A percentile compares a stretch with the other conserved stretches of the same genome.
Conservation (phyloP, 2,797 vertebrate species). For the Meda fulgida region DNA sequence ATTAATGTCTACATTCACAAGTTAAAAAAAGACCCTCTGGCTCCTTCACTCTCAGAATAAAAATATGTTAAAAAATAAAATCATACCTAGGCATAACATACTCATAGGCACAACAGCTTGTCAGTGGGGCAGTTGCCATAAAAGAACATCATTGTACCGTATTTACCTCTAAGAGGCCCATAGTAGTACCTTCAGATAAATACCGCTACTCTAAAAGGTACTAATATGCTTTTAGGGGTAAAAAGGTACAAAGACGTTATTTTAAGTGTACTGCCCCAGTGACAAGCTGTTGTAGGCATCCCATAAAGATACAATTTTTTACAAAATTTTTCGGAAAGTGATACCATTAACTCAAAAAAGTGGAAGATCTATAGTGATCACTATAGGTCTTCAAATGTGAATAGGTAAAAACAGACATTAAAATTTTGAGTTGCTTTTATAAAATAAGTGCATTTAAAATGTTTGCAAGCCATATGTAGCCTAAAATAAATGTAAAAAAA, state of each 20-base stretch:
- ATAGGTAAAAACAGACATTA: not conserved
- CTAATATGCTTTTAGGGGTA: not conserved
- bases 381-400: not conserved
- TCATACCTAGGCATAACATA: no score
- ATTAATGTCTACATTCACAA: not conserved
- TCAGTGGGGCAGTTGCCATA: not conserved
- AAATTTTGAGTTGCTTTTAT: not conserved
- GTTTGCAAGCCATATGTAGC: no score
- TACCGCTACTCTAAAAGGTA: not conserved
- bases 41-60: not conserved
- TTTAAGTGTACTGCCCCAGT: not conserved
- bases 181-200: not conserved
- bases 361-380: not conserved
- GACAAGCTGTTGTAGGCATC: not conserved
- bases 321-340: not conserved
- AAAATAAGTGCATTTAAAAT: not conserved
- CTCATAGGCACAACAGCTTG: not conserved
- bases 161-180: not conserved
- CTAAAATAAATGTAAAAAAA: no score
- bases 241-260: not conserved
- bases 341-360: not conserved
- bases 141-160: not conserved
- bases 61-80: not conserved
- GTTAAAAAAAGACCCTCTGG: not conserved
- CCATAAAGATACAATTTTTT: not conserved